Conservation (phyloP, 1,140 invertebrate species). For the Pogonomyrmex barbatus region DNA sequence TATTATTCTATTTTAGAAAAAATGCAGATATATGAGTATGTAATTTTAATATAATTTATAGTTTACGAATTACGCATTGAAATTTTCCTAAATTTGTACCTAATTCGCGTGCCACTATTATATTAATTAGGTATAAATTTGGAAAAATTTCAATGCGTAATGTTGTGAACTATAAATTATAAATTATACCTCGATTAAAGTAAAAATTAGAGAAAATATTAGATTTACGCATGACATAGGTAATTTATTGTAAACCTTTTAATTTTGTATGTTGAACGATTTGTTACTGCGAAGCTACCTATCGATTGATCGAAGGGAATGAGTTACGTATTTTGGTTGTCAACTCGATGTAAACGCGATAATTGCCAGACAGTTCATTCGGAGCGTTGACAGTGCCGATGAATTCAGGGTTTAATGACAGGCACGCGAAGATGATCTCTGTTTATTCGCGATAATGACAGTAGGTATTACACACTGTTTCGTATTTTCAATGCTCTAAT, state of each 20-base stretch:
- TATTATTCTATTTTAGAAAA: constrained; percentile 1
- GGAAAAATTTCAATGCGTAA: not conserved
- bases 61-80: too few species aligned
- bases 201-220: constrained; percentile 12
- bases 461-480: not conserved
- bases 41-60: not conserved
- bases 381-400: not conserved
- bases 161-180: not conserved
- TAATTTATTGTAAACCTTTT: not conserved
- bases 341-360: not conserved
- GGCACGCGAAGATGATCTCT: not conserved
- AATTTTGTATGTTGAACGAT: constrained; percentile 29
- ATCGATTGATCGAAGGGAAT: constrained; percentile 23
- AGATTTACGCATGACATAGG: not conserved
- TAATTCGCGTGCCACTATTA: too few species aligned
- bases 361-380: constrained; percentile 21
- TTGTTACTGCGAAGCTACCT: not conserved
- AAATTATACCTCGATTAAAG: not conserved
- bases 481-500: not conserved
- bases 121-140: not conserved
- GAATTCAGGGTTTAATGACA: not conserved
- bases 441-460: not conserved
- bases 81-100: too few species aligned
- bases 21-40: not conserved
- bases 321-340: constrained; percentile 6